phyloP scores from a whole-genome alignment of 2,797 vertebrate genomes.

The Trachops cirrhosus region DNA sequence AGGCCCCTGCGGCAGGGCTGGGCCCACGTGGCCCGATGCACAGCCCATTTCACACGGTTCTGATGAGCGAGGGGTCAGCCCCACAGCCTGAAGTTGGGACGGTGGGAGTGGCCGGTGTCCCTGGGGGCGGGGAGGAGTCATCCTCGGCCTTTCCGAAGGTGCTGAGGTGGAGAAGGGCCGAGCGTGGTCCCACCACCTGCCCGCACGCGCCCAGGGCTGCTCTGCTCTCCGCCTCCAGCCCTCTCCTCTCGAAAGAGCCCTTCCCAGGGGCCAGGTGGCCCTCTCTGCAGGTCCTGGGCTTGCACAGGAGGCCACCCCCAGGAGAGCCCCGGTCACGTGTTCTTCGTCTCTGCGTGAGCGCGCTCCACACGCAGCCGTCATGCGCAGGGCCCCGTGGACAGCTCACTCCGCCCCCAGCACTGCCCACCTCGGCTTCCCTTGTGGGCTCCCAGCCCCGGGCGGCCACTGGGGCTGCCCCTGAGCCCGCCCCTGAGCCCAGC shows the following conservation, averaged over 20 bases:
- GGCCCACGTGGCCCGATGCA: rapidly evolving
- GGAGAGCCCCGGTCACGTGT: not conserved
- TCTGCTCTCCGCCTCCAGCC: not conserved
- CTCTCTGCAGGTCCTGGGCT: not conserved
- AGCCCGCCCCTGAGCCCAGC: not conserved
- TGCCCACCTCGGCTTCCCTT: not conserved
- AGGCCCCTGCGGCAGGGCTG: not conserved
- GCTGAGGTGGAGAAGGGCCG: not conserved
- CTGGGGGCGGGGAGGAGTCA: not conserved
- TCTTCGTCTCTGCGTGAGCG: not conserved
- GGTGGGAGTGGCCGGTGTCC: not conserved
- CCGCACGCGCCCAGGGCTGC: rapidly evolving
- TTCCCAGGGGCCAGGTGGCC: not conserved
- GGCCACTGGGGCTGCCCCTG: not conserved
- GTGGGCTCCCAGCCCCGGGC: not conserved
- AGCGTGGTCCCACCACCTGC: too few species aligned
- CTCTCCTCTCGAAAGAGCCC: not conserved
- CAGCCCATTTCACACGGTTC: too few species aligned
- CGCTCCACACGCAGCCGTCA: rapidly evolving
- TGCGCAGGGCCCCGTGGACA: not conserved
- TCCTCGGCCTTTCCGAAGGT: not conserved
- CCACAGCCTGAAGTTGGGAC: not conserved
- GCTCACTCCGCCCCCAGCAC: rapidly evolving
- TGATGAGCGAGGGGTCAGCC: too few species aligned
- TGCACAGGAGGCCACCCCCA: not conserved